These are phyloP conservation scores for Eubucco bourcierii DNA, from an alignment of 2,113 vertebrate genomes.

Conservation along the genomic window DNA sequence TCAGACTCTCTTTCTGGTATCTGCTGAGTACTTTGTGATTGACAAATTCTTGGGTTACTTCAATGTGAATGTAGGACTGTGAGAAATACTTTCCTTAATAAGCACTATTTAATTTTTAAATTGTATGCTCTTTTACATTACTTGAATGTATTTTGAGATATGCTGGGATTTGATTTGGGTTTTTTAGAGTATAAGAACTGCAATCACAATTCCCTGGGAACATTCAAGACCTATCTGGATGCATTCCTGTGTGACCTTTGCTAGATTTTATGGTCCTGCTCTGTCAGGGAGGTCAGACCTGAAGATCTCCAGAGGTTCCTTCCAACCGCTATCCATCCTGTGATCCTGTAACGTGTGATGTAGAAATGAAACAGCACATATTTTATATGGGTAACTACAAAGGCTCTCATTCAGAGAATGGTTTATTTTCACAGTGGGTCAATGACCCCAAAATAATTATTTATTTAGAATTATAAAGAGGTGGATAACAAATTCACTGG, in stretches of 20 bases:
- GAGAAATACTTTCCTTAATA: conserved; percentile 33
- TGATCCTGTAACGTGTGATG: too few relatives aligned
- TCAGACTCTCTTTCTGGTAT: conserved; percentile 60
- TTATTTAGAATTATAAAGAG: background rate
- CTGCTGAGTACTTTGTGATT: conserved; percentile 69
- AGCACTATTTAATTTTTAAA: background rate
- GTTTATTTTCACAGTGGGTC: background rate
- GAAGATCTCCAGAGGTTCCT: too few relatives aligned
- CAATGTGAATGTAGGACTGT: conserved; percentile 64
- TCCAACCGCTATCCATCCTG: too few relatives aligned
- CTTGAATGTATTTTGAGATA: background rate
- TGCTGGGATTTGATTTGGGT: background rate
- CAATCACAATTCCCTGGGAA: background rate
- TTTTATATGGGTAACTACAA: background rate
- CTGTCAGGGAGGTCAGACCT: too few relatives aligned
- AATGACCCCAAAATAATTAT: too few relatives aligned
- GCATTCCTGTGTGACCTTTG: too few relatives aligned
- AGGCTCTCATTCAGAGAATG: background rate
- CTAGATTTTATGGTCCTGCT: too few relatives aligned
- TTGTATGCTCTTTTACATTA: background rate
- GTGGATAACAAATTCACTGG: background rate
- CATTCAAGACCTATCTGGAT: too few relatives aligned
- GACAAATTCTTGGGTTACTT: conserved; percentile 63
- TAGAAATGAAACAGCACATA: background rate
- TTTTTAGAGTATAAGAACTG: background rate